phyloP scores from a whole-genome alignment of 2,797 vertebrate species.

The Anolis apletophallus region DNA sequence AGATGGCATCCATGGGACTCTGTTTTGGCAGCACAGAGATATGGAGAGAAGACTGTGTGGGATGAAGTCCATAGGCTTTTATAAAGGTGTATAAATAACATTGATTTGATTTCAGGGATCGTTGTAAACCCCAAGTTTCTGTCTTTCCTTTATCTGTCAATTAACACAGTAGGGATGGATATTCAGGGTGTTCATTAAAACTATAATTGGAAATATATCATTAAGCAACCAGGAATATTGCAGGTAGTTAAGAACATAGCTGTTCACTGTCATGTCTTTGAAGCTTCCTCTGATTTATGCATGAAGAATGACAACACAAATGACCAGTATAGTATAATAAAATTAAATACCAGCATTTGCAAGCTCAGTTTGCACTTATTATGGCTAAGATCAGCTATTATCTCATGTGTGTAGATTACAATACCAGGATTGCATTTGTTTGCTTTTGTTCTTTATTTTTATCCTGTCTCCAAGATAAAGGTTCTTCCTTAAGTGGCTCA shows the following conservation, averaged over 20 bases:
- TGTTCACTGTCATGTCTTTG: background rate
- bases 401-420: background rate
- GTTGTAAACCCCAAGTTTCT: conserved; percentile 6
- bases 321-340: accelerated
- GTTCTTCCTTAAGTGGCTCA: background rate
- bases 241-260: background rate
- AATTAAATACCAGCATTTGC: background rate
- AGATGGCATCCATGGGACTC: too few species aligned
- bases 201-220: conserved; percentile 54
- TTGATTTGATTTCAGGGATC: background rate
- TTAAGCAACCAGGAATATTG: conserved; percentile 39
- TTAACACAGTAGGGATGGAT: conserved; percentile 28
- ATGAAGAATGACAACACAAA: background rate
- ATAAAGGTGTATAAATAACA: background rate
- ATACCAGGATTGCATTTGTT: background rate
- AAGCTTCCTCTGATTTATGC: background rate
- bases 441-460: background rate
- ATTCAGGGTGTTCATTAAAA: conserved; percentile 52
- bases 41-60: too few species aligned
- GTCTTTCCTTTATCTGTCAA: conserved; percentile 25
- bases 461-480: background rate
- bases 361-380: background rate
- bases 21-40: too few species aligned
- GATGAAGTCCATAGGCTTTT: background rate
- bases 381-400: background rate